Base-by-base conservation (phyloP, 2,113 vertebrate genomes). In the Daubentonia madagascariensis region DNA sequence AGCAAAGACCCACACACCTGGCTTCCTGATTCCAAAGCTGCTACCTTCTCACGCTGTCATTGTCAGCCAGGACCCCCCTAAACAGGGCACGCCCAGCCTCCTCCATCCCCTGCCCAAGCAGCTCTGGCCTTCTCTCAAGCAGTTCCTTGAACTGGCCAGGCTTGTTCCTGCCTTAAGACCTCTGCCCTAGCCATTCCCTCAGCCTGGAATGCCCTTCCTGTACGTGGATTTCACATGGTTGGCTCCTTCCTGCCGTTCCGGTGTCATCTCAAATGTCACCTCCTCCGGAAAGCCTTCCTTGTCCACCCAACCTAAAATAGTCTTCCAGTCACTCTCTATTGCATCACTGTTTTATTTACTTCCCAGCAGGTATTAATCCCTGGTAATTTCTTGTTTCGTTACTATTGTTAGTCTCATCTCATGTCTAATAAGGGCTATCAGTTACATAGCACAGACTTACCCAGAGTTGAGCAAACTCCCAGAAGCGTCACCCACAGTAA, bases 281-380 rank as follows among this genome's bases (percentile, higher is more conserved):
- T 98, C 97, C 97, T 97, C 98, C 94, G 22, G 97, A 98, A 98
- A 98, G 97, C 94, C 97, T 98, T 96, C 97, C 98, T 91, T 95
- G 95, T 95, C 92, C 96, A 88, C 88, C 94, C 87, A 32, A 48
- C 97, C 90, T 25, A 97, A 98, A 98, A 98, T 98, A 98, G 96
- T 95, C 88, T 98, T 98, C 97, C 97, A 96, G 98, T 96, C 83
- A 95, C 87, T 72, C 67, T 61, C 45, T 14, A 8, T 97, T 98
- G 96, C 97, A 92, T 98, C 97, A 98, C 65, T 0, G 40, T 67
- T 70, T 57, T 81, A 76, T 96, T 83, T 86, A 86, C 86, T 98
- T 98, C 98, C 98, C 95, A 97, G 97, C 97, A 96, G 96, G 65
- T 63, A 94, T 72, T 89, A 84, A 87, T 92, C 93, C 70, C 92